phyloP scores from a whole-genome alignment of 2,113 vertebrate species.

The Manacus vitellinus region DNA sequence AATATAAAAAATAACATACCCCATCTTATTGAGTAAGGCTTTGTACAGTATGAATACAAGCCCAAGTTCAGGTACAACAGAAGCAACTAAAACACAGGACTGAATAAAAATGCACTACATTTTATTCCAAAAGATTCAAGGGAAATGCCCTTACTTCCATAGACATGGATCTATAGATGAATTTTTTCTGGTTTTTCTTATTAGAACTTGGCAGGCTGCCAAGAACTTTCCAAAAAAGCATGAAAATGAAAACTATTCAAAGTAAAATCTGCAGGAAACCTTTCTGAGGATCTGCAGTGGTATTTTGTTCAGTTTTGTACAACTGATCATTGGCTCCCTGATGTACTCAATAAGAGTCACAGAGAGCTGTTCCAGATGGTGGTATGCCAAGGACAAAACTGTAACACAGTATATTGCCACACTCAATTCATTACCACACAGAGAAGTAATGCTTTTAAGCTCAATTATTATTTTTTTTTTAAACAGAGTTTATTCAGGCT shows the following conservation, averaged over 20 bases:
- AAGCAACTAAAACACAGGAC: neutral
- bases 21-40: neutral
- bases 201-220: neutral
- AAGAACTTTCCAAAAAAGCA: neutral
- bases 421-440: slow-evolving; percentile 62
- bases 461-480: slow-evolving; percentile 37
- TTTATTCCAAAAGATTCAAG: neutral
- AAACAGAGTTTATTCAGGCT: slow-evolving; percentile 59
- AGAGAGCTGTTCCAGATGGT: slow-evolving; percentile 62
- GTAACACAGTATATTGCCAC: slow-evolving; percentile 57
- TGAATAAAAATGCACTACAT: neutral
- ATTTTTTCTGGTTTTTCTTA: neutral
- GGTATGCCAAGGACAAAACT: slow-evolving; percentile 44
- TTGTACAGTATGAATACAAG: neutral
- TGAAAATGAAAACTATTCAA: slow-evolving; percentile 12
- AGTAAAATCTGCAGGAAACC: slow-evolving; percentile 8
- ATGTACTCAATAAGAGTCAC: neutral
- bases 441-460: slow-evolving; percentile 57
- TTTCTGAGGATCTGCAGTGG: slow-evolving; percentile 2
- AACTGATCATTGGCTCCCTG: slow-evolving; percentile 44
- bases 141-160: neutral
- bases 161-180: neutral
- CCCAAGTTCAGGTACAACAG: neutral
- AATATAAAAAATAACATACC: neutral
- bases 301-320: slow-evolving; percentile 28